phyloP scores from a whole-genome alignment of 2,888 invertebrate genomes.

The Tuta absoluta region DNA sequence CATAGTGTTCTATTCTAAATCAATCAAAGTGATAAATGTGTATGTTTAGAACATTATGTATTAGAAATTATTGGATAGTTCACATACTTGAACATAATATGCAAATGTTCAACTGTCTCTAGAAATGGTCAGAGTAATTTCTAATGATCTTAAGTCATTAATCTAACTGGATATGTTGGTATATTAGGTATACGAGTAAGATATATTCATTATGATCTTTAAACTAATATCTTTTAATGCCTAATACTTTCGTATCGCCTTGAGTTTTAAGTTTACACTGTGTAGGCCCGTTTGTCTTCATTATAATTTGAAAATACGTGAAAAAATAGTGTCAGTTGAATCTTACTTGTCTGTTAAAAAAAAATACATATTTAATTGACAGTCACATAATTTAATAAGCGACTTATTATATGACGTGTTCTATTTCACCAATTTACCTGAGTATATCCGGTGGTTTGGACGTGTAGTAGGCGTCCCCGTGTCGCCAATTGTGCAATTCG shows the following conservation, averaged over 20 bases:
- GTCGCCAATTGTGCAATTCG: constrained; percentile 64
- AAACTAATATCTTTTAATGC: too few relatives aligned
- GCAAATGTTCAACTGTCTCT: neutral
- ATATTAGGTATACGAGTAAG: too few relatives aligned
- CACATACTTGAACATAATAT: constrained; percentile 19
- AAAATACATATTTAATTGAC: neutral
- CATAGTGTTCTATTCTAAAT: constrained; percentile 12
- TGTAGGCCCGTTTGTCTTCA: too few relatives aligned
- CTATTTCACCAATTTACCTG: constrained; percentile 1
- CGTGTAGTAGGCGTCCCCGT: constrained; percentile 49
- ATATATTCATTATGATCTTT: too few relatives aligned
- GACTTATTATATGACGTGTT: neutral
- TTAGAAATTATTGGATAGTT: constrained; percentile 17
- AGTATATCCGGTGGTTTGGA: constrained; percentile 20
- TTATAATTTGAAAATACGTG: too few relatives aligned
- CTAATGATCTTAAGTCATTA: neutral
- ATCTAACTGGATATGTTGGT: neutral
- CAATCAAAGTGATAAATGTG: constrained; percentile 20
- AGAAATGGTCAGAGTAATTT: neutral
- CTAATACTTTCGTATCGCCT: too few relatives aligned
- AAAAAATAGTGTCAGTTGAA: too few relatives aligned
- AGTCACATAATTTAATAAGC: neutral
- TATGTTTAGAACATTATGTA: constrained; percentile 5
- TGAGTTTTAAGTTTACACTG: too few relatives aligned
- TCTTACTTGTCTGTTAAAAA: too few relatives aligned